These are phyloP conservation scores for Galeopsomyia nigrocyanea DNA, from an alignment of 2,888 invertebrate genomes.

Conservation along the genomic window DNA sequence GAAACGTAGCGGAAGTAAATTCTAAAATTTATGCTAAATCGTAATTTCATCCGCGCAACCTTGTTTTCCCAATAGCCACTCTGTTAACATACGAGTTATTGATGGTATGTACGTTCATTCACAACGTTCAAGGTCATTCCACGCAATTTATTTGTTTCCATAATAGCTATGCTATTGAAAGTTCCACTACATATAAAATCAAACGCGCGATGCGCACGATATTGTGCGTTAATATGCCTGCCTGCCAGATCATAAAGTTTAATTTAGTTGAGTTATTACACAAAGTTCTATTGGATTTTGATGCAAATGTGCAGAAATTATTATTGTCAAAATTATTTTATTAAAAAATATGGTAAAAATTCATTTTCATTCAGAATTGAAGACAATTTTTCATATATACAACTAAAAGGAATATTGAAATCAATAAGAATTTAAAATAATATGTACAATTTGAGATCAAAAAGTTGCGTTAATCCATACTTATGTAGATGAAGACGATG, in stretches of 20 bases:
- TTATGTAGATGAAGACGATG: slow-evolving; percentile 24
- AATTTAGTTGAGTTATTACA: no score
- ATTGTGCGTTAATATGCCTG: not conserved
- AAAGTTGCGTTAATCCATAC: not conserved
- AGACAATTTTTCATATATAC: not conserved
- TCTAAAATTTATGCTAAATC: no score
- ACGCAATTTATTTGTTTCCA: slow-evolving; percentile 34
- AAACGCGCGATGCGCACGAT: no score
- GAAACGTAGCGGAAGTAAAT: no score
- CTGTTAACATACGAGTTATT: no score
- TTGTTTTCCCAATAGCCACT: no score
- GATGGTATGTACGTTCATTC: slow-evolving; percentile 14
- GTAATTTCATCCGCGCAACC: no score
- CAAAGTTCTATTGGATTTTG: no score
- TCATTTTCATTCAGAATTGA: not conserved
- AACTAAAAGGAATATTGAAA: not conserved
- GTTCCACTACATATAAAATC: not conserved
- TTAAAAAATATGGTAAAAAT: not conserved
- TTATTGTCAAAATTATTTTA: not conserved
- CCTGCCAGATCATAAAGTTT: not conserved
- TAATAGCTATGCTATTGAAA: not conserved
- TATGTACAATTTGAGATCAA: not conserved
- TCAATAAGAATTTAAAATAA: not conserved
- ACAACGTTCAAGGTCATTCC: slow-evolving; percentile 27
- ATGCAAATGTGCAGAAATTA: no score